A percentile compares a stretch with the other conserved stretches of the same genome.
Conservation (phyloP, 2,888 invertebrate species). For the Nematopogon swammerdamellus region DNA sequence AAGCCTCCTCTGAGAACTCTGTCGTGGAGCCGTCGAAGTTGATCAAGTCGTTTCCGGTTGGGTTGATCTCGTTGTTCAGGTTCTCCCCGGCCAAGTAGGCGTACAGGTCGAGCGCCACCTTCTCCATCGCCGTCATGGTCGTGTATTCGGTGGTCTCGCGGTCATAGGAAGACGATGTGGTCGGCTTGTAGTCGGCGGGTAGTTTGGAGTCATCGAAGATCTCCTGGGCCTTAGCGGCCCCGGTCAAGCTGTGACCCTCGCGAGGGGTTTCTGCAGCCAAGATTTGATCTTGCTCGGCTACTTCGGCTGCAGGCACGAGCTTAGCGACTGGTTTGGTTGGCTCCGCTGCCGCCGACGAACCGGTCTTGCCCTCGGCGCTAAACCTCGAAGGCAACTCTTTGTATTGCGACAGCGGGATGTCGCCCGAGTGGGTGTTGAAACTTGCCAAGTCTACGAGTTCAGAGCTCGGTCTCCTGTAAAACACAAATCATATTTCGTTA, state of each 20-base stretch:
- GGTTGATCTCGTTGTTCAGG: constrained; percentile 55
- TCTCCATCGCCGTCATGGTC: constrained; percentile 70
- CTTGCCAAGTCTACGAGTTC: constrained; percentile 80
- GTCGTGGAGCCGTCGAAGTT: constrained; percentile 37
- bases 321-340: constrained; percentile 53
- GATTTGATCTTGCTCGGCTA: constrained; percentile 26
- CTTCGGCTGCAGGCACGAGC: constrained; percentile 44
- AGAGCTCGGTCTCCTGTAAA: constrained; percentile 68
- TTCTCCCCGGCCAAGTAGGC: constrained; percentile 70
- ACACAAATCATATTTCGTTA: constrained; percentile 7
- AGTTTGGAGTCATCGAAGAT: constrained; percentile 40
- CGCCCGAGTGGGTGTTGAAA: constrained; percentile 70
- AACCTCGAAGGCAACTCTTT: constrained; percentile 44
- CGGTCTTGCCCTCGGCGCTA: constrained; percentile 44
- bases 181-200: constrained; percentile 36
- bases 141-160: constrained; percentile 60
- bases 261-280: constrained; percentile 30
- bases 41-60: constrained; percentile 26
- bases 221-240: constrained; percentile 37
- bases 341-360: constrained; percentile 50
- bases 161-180: constrained; percentile 28
- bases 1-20: constrained; percentile 29
- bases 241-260: constrained; percentile 39
- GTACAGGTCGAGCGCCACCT: constrained; percentile 78
- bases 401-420: constrained; percentile 47